A percentile compares a stretch with the other conserved stretches of the same genome.
Conservation (phyloP, 2,888 invertebrate genomes). For the Crossocerus cetratus region DNA sequence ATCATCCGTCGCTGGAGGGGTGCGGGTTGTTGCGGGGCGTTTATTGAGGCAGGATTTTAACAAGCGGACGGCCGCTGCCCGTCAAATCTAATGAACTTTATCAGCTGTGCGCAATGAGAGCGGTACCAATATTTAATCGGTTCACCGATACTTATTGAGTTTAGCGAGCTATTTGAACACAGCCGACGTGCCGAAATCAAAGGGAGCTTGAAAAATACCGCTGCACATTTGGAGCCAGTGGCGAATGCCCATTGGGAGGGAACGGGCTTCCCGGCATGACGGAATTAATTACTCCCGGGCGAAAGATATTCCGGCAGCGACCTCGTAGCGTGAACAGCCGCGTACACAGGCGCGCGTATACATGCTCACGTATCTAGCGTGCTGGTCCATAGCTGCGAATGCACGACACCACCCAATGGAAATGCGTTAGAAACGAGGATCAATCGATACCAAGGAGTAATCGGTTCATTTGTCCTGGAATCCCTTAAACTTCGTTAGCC, state of each 20-base stretch:
- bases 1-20: conserved; percentile 9
- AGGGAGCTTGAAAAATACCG: background rate
- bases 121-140: conserved; percentile 43
- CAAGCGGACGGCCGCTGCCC: conserved; percentile 20
- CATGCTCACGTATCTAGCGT: too few species aligned
- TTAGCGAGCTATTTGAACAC: background rate
- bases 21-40: background rate
- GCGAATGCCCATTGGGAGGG: background rate
- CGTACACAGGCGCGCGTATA: too few species aligned
- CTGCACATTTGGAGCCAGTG: background rate
- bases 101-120: conserved; percentile 24
- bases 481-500: too few species aligned
- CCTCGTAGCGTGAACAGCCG: background rate
- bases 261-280: background rate
- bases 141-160: conserved; percentile 40
- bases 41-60: conserved; percentile 23
- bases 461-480: too few species aligned
- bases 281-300: conserved; percentile 8
- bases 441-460: too few species aligned
- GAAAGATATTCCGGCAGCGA: background rate
- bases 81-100: conserved; percentile 35
- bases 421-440: too few species aligned
- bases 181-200: background rate
- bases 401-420: too few species aligned
- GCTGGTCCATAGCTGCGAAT: too few species aligned